These are phyloP conservation scores for Gastrophysa polygoni DNA, from an alignment of 2,888 invertebrate species.

Conservation along the genomic window DNA sequence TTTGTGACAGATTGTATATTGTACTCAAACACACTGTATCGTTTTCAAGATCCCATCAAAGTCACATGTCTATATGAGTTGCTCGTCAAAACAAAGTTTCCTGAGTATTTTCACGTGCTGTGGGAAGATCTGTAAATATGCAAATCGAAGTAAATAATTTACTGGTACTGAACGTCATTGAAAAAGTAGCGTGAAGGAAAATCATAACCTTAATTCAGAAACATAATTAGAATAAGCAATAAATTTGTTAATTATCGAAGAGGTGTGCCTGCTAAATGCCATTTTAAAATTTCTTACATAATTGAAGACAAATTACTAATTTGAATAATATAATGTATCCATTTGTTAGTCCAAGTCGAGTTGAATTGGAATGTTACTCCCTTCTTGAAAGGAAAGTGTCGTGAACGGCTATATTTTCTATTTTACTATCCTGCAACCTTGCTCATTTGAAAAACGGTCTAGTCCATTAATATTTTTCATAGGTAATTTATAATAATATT, in stretches of 20 bases:
- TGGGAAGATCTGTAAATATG: not conserved
- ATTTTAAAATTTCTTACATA: slow-evolving; percentile 7
- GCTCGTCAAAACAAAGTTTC: too few species aligned
- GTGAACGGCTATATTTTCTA: not conserved
- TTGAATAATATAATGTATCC: slow-evolving; percentile 1
- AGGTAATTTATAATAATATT: not conserved
- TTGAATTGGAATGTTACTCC: not conserved
- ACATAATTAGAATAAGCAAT: slow-evolving; percentile 7
- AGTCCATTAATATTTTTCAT: not conserved
- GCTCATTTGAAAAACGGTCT: not conserved
- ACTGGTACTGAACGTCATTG: not conserved
- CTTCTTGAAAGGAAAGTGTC: not conserved
- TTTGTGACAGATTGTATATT: too few species aligned
- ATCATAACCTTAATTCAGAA: slow-evolving; percentile 1
- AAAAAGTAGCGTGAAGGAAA: not conserved
- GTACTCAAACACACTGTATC: too few species aligned
- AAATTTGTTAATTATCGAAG: slow-evolving; percentile 5
- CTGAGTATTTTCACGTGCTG: too few species aligned
- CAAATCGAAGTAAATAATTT: not conserved
- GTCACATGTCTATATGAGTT: too few species aligned
- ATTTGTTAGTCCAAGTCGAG: not conserved
- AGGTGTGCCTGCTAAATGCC: slow-evolving; percentile 8
- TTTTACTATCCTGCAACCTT: not conserved
- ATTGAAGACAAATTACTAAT: slow-evolving; percentile 11
- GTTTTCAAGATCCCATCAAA: too few species aligned